Base-by-base conservation (phyloP, 1,140 invertebrate species). In the Zeugodacus cucurbitae region DNA sequence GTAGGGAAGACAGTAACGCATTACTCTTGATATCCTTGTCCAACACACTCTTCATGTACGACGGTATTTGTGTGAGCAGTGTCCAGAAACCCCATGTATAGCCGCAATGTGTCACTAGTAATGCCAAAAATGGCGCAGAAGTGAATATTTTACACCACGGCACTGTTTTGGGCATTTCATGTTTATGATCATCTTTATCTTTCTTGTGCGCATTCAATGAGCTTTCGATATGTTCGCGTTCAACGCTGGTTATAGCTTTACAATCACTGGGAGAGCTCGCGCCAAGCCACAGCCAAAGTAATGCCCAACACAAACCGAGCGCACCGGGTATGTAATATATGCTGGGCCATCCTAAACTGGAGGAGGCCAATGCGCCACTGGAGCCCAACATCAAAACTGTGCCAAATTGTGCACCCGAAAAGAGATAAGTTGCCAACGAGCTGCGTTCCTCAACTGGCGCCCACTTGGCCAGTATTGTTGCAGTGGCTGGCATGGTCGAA, bases 21-120 rank as follows among this genome's bases (percentile, higher is more conserved):
- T 96, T 96, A 82, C 95, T 93, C 91, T 96, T 95, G 32, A 99
- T 96, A 87, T 98, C 94, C 89, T 97, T 97, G 41, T 95, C 94
- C 0, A 99, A 94, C 1, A 99, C 96, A 86, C 96, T 95, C n/a
- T 96, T 96, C 94, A 99, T 96, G 91, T 98, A 99, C 0, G 96
- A 96, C 0, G 99, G 98, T 91, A 99, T 96, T 93, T 98, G 96
- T 0, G 98, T 98, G 58, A 99, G 94, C 87, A 99, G 95, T 3
- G 97, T 98, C 95, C 98, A 98, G 93, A 98, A 98, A 1, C 98
- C 98, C 98, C 98, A 99, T 91, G 98, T 98, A 90, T 98, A 97
- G 0, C 97, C 96, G 91, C 97, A 97, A 91, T 99, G 98, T 0
- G 95, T 96, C 1, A 98, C 94, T 26, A 98, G 95, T n/a, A 98